A percentile compares a stretch with the other conserved stretches of the same genome.
Conservation (phyloP, 2,113 vertebrate species). For the Epinephelus moara region DNA sequence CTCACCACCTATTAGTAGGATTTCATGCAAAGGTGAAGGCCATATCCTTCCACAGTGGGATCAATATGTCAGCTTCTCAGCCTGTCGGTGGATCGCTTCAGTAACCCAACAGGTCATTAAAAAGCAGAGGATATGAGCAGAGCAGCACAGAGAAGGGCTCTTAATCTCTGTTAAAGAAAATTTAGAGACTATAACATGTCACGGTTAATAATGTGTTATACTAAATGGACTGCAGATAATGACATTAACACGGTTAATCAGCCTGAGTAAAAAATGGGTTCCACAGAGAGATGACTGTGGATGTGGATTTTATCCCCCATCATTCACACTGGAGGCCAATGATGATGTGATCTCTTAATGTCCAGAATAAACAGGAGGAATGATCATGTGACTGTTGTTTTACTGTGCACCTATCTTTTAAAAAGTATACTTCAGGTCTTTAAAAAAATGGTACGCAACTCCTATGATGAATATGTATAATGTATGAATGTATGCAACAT, state of each 20-base stretch:
- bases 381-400: background rate
- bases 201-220: background rate
- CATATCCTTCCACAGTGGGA: constrained; percentile 16
- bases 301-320: background rate
- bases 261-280: background rate
- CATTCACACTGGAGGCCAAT: background rate
- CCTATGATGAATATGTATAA: too few relatives aligned
- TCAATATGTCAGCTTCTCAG: constrained; percentile 42
- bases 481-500: too few relatives aligned
- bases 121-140: background rate
- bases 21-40: constrained; percentile 55
- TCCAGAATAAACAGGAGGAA: background rate
- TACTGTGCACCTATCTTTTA: background rate
- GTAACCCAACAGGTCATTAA: constrained; percentile 24
- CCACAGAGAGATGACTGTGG: background rate
- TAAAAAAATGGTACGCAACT: too few relatives aligned
- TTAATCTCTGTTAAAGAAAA: background rate
- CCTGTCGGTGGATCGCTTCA: constrained; percentile 11
- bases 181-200: background rate
- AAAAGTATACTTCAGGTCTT: background rate
- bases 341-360: background rate
- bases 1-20: constrained; percentile 35
- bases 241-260: background rate
- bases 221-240: background rate
- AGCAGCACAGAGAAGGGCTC: background rate